These are phyloP conservation scores for Rattus rattus DNA, from an alignment of 2,113 vertebrate species.

Conservation along the genomic window DNA sequence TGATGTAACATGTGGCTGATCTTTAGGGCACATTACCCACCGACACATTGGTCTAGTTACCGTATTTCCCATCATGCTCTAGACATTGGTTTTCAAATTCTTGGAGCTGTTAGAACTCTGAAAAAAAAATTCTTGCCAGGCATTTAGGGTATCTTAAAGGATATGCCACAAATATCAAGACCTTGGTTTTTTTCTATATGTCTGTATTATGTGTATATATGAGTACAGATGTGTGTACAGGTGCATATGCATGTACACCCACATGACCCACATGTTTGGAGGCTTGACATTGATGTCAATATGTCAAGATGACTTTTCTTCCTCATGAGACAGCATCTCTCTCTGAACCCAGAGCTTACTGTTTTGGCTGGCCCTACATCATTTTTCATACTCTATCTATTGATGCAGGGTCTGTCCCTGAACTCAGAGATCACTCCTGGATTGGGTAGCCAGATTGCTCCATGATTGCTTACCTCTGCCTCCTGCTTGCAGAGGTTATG, in stretches of 20 bases:
- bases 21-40: background rate
- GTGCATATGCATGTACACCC: no score
- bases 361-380: background rate
- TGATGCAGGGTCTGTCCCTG: background rate
- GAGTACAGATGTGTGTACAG: background rate
- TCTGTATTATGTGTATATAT: background rate
- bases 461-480: background rate
- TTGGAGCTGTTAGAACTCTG: conserved; percentile 23
- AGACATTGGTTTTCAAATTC: conserved; percentile 52
- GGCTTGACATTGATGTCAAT: no score
- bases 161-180: background rate
- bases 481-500: background rate
- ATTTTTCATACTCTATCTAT: background rate
- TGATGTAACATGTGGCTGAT: background rate
- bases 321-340: background rate
- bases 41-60: conserved; percentile 51
- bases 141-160: background rate
- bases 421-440: background rate
- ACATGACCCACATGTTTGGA: background rate
- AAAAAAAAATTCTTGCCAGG: conserved; percentile 1
- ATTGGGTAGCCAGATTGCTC: background rate
- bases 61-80: conserved; percentile 51
- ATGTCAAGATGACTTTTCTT: background rate
- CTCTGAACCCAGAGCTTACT: background rate
- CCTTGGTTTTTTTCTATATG: background rate